Base-by-base conservation (phyloP, 2,797 vertebrate genomes). In the Craterocephalus amniculus region DNA sequence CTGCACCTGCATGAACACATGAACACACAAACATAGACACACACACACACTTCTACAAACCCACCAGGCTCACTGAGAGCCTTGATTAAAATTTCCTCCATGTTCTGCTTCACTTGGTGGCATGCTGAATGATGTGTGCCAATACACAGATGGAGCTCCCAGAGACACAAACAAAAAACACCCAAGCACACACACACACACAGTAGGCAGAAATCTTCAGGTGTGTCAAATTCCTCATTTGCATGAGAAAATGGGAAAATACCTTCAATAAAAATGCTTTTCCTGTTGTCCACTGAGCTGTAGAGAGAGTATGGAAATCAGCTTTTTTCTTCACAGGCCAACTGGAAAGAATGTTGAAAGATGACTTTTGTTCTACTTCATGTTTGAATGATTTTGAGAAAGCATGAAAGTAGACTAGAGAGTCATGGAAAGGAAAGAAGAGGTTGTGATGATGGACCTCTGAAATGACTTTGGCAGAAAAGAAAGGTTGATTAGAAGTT, bases 11-110 rank as follows among this genome's bases (percentile, higher is more conserved):
- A 45, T 67, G 27, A 32, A 1, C 26, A 18, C 26, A 20, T 2
- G 9, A 24, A 11, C 57, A 26, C 52, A 43, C 52, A 20, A 12
- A 16, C 64, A 27, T 40, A 58, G 2, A 62, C 70, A 63, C 70
- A 69, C 60, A 78, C 59, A 63, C 63, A 63, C 71, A 77, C 76
- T 62, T 81, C 78, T 58, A 34, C 48, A 60, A 76, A 76, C 65
- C 79, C 84, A 78, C 82, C 69, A 71, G 75, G 65, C 87, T 87
- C n/a, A 36, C 87, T 83, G 89, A 84, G 88, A 89, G 76, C 79
- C 78, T 91, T 93, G 90, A 94, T 94, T 94, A 92, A 93, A 92
- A 93, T 93, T 72, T 87, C 87, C 74, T 78, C 78, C 79, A 65
- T 86, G 88, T 90, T 91, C 88, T 82, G 86, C 91, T 89, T 85